phyloP scores from a whole-genome alignment of 2,797 vertebrate species.

The Pipistrellus pygmaeus region DNA sequence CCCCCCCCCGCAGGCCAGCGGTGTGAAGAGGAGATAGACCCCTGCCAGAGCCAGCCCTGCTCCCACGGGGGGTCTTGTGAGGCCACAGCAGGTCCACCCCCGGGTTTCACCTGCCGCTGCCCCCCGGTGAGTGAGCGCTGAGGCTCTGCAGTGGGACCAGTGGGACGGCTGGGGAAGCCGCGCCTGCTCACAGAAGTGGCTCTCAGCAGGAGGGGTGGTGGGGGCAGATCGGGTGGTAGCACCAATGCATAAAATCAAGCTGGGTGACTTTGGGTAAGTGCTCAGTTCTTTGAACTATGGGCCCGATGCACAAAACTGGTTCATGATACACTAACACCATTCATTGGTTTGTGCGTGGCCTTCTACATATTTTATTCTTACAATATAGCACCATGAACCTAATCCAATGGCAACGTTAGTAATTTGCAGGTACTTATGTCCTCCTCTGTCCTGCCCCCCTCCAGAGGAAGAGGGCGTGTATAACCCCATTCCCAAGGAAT shows the following conservation, averaged over 20 bases:
- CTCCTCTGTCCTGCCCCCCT: neutral
- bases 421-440: neutral
- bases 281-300: neutral
- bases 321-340: neutral
- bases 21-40: conserved; percentile 82
- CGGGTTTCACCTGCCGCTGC: conserved; percentile 84
- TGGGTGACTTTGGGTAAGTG: neutral
- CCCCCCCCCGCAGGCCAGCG: conserved; percentile 73
- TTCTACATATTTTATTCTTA: neutral
- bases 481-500: neutral
- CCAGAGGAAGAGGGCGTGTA: neutral
- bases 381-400: neutral
- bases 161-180: neutral
- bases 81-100: conserved; percentile 50
- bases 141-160: neutral
- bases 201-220: neutral
- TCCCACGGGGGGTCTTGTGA: conserved; percentile 83
- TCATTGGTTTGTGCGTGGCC: neutral
- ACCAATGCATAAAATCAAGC: neutral
- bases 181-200: neutral
- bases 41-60: conserved; percentile 84
- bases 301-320: neutral
- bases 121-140: conserved; percentile 71
- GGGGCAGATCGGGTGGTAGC: neutral
- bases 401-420: neutral